Base-by-base conservation (phyloP, 2,888 invertebrate genomes). In the Chloromyia formosa region DNA sequence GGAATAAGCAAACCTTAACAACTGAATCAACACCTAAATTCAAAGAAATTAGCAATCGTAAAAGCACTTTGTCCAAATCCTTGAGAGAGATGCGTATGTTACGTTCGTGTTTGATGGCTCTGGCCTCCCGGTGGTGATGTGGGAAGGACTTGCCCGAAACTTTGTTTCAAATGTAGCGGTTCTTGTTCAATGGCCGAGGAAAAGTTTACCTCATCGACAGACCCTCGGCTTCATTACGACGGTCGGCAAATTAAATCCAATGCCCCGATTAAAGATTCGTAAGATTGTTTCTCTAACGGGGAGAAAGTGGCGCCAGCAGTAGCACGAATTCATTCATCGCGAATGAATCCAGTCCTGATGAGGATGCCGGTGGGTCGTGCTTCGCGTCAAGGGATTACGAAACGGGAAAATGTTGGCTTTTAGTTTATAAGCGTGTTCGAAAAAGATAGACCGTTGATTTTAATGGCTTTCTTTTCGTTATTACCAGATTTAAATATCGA, bases 41-140 rank as follows among this genome's bases (percentile, higher is more conserved):
- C 56, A 60, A 58, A 58, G 58, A 74, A 71, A 76, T 76, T 76
- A 76, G 76, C 74, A 76, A 76, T 74, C 76, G 73, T 74, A 74
- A 76, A 74, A 61, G 74, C 69, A 62, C 76, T 74, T 76, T 64
- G 68, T 54, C 71, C 62, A 56, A 60, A 45, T 40, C 64, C 22
- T 68, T 22, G 54, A 27, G 66, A 45, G 35, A 73, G 7, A 7
- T 2, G 7, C 2, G 7, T 4, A 4, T 35, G 27, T 7, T 35
- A 35, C 27, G 27, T 4, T 35, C 7, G 27, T 35, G 7, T 35
- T 35, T 2, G 27, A 35, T 35, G 27, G n/a, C n/a, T n/a, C n/a
- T n/a, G n/a, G n/a, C n/a, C n/a, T n/a, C 56, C 58, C 62, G 16
- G 10, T 23, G 3, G 54, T n/a, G 54, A 69, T 23, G 18, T 35